These are phyloP conservation scores for Oligia strigilis DNA, from an alignment of 2,888 invertebrate genomes.

Conservation along the genomic window DNA sequence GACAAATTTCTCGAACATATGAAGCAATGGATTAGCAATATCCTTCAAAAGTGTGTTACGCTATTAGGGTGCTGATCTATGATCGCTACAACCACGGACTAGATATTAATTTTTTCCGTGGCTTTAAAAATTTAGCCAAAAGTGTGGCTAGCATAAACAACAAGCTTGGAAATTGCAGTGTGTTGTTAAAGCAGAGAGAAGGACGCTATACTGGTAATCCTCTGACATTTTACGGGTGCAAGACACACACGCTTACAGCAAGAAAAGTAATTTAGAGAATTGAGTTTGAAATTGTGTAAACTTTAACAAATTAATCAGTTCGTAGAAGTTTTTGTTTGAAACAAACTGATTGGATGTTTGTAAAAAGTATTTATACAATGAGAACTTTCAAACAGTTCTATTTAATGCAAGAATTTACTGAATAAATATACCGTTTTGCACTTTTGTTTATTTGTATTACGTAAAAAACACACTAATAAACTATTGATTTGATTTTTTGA, in stretches of 20 bases:
- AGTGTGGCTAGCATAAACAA: too few species aligned
- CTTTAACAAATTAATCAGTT: conserved; percentile 40
- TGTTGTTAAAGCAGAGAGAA: not conserved
- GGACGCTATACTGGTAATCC: too few species aligned
- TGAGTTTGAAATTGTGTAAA: conserved; percentile 14
- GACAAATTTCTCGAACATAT: not conserved
- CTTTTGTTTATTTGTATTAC: not conserved
- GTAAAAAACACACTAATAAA: not conserved
- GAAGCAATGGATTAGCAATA: too few species aligned
- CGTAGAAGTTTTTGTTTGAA: conserved; percentile 27
- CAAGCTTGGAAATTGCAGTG: not conserved
- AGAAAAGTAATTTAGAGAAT: conserved; percentile 27
- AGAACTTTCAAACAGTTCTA: not conserved
- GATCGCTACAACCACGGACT: not conserved
- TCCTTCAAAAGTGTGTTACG: not conserved
- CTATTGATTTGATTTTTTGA: not conserved
- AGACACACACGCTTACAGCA: not conserved
- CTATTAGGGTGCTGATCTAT: not conserved
- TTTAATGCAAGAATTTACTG: conserved; percentile 1
- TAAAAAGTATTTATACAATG: conserved; percentile 18
- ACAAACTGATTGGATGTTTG: conserved; percentile 15
- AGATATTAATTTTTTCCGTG: not conserved
- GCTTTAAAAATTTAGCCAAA: not conserved
- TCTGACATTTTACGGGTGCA: not conserved
- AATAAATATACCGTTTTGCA: not conserved